Evolutionary conservation across 2,113 vertebrate species (phyloP), one percentile per base, ranked within the genome.

Genomic region (Poeciliopsis prolifica): DNA sequence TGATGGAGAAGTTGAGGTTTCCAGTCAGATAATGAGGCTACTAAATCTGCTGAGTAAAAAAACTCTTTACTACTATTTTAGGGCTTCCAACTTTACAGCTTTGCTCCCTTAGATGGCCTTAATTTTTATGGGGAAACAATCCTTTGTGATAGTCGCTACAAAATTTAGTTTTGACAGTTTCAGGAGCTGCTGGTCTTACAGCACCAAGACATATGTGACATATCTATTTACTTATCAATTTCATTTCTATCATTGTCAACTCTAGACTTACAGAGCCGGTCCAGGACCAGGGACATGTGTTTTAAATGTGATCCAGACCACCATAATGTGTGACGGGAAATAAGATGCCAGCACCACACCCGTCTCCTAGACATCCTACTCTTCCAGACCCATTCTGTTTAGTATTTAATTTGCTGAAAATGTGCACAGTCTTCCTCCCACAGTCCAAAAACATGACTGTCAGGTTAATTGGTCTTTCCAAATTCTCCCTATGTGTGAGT

Each of bases 291-390:
- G 82, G 96, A 95, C 96, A 96, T 96, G 96, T 96, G 96, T 96
- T 96, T 97, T 96, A 96, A 97, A 98, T 98, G 94, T 94, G 94
- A 97, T 96, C 95, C 96, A 98, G 96, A 95, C 93, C 92, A 93
- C 94, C 84, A 92, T 92, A 94, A 95, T 88, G 94, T 82, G 82
- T 82, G 82, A 82, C 89, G 90, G 90, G 91, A 92, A 94, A 92
- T 83, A 63, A 75, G 81, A 77, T 64, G 79, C 82, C 73, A 66
- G 83, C 85, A 82, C 79, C 84, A 86, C 77, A 84, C 83, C 75
- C 72, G 65, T 72, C 83, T 68, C 35, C 66, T 61, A 19, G 13
- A 81, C 77, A 84, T 75, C 72, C 83, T 85, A 72, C 51, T 24
- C 48, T 26, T 68, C 40, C 74, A 58, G 30, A 26, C 68, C 66